Evolutionary conservation across 1,140 invertebrate species (phyloP).

Genomic region (Calosoma granatense): DNA sequence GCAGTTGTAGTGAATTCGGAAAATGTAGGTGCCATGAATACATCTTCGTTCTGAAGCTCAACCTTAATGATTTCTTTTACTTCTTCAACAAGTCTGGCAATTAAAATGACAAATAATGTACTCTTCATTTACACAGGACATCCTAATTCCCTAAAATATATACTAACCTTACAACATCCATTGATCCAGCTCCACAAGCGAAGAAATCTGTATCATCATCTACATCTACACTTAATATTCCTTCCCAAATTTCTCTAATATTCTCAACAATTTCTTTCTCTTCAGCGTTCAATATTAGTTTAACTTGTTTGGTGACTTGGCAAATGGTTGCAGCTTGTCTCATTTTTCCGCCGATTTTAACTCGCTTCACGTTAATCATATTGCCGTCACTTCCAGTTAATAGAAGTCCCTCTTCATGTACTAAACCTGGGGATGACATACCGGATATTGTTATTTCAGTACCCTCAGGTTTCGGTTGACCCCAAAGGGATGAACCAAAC

Average conservation of each 20-base stretch:
- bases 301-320: conserved; percentile 44
- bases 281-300: conserved; percentile 63
- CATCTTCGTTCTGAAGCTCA: conserved; percentile 75
- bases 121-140: conserved; percentile 9
- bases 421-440: conserved; percentile 46
- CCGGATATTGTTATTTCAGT: conserved; percentile 52
- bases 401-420: conserved; percentile 72
- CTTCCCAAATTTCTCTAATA: conserved; percentile 66
- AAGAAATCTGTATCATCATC: conserved; percentile 85
- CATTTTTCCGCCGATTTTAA: conserved; percentile 69
- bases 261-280: conserved; percentile 56
- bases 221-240: conserved; percentile 70
- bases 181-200: conserved; percentile 80
- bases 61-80: conserved; percentile 72
- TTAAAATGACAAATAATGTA: no score
- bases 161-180: conserved; percentile 80
- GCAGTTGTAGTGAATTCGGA: conserved; percentile 64
- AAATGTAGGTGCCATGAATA: conserved; percentile 88
- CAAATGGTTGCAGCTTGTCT: conserved; percentile 77
- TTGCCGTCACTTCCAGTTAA: conserved; percentile 65
- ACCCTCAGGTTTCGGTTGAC: conserved; percentile 47
- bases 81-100: conserved; percentile 84
- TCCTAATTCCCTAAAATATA: not conserved
- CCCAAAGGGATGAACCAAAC: conserved; percentile 72
- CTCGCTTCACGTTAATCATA: conserved; percentile 48